These are phyloP conservation scores for Microcebus lehilahytsara DNA, from an alignment of 2,113 vertebrate genomes.

Conservation along the genomic window DNA sequence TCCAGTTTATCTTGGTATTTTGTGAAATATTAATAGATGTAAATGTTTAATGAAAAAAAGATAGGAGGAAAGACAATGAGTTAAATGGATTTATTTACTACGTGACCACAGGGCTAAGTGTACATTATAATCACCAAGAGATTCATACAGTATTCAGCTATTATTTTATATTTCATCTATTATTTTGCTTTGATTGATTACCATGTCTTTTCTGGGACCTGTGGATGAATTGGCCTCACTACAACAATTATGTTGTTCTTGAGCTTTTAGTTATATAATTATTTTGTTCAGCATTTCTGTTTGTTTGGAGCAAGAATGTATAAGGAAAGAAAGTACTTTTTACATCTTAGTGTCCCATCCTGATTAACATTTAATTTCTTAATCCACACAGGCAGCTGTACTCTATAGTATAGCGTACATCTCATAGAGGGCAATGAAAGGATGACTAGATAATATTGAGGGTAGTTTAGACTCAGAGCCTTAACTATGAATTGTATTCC, in stretches of 20 bases:
- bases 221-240: not conserved
- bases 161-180: constrained; percentile 22
- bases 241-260: not conserved
- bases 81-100: constrained; percentile 14
- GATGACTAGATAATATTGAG: not conserved
- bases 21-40: constrained; percentile 1
- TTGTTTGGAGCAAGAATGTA: not conserved
- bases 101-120: not conserved
- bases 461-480: not conserved
- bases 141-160: not conserved
- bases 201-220: not conserved
- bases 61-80: not conserved
- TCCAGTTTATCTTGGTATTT: not conserved
- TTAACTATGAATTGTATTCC: not conserved
- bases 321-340: constrained; percentile 29
- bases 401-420: not conserved
- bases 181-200: constrained; percentile 20
- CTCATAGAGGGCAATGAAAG: not conserved
- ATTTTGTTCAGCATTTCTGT: constrained; percentile 50
- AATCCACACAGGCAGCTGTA: not conserved
- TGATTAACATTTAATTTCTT: not conserved
- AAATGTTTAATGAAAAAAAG: not conserved
- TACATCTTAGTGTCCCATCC: not conserved
- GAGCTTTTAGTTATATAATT: constrained; percentile 9
- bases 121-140: not conserved